Percentiles rank a stretch among this genome's conserved stretches.
These are phyloP conservation scores for Tethea ocularis DNA, from an alignment of 2,888 invertebrate genomes.

Conservation along the genomic window DNA sequence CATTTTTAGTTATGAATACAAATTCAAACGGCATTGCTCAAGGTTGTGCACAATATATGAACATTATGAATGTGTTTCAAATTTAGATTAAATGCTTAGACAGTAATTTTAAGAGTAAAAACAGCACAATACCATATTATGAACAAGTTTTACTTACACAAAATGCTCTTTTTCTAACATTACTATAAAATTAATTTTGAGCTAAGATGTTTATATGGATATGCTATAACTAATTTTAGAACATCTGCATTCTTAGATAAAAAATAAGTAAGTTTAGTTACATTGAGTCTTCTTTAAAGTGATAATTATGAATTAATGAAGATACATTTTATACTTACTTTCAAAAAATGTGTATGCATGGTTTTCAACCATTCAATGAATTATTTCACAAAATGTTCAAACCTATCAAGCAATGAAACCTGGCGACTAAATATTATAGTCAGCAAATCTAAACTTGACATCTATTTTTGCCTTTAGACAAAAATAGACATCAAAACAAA, in stretches of 20 bases:
- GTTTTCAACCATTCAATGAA: not conserved
- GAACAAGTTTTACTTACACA: not conserved
- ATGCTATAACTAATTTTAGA: not conserved
- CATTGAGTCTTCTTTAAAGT: not conserved
- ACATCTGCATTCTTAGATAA: slow-evolving; percentile 1
- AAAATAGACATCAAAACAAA: slow-evolving; percentile 55
- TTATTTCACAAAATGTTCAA: not conserved
- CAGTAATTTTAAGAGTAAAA: not conserved
- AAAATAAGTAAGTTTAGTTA: not conserved
- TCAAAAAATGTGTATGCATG: not conserved
- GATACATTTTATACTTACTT: not conserved
- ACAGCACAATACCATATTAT: not conserved
- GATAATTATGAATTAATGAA: not conserved
- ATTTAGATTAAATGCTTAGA: not conserved
- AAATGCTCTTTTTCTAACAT: not conserved
- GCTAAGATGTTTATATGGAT: not conserved
- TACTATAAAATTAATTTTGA: not conserved
- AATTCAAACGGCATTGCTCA: not conserved
- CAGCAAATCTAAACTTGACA: slow-evolving; percentile 33
- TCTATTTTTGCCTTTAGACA: slow-evolving; percentile 39
- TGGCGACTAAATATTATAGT: slow-evolving; percentile 29
- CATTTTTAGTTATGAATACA: not conserved
- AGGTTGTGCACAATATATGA: not conserved
- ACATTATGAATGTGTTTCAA: not conserved
- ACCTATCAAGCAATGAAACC: slow-evolving; percentile 31